Evolutionary conservation across 2,113 vertebrate species (phyloP), one percentile per base, ranked within the genome.

Genomic region (Jaculus jaculus): DNA sequence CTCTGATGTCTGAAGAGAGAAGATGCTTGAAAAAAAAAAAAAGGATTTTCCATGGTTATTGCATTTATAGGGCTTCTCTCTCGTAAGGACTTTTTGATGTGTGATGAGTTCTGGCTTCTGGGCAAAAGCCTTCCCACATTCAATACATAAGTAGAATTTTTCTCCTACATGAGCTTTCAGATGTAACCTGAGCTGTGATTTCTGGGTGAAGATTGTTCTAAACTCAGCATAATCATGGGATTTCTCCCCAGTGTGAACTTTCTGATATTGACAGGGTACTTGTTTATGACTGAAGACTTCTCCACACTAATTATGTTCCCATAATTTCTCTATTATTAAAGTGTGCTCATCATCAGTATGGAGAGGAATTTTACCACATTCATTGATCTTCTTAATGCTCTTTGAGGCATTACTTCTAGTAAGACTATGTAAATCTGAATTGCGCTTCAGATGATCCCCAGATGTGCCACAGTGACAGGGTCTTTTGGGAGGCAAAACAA

Each of bases 271-370:
- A n/a, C n/a, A 92, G 32, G 96, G 72, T 61, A 26, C 32, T 39
- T 92, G 94, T 81, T 95, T 90, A 87, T 91, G 94, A 28, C n/a
- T 94, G 79, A 96, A 75, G 23, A 72, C n/a, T 93, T 92, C 92
- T 47, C 87, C 89, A 90, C n/a, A 91, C 24, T 96, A 89, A 89
- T 84, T 90, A 82, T 61, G 34, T 32, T 78, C 58, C 95, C 51
- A 90, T n/a, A 94, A 74, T 89, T 92, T 95, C 51, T 95, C 73
- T 92, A n/a, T 74, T 87, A 24, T 81, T 79, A 73, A 17, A 82
- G 39, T 81, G 88, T 7, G 61, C 4, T 94, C 47, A 63, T 51
- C 18, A 39, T 85, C 47, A 93, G 63, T 42, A 88, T 0, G 73
- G 32, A 68, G 81, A 81, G 74, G 65, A 79, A 83, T 85, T 90